Evolutionary conservation across 2,888 invertebrate genomes (phyloP), one percentile per base, ranked within the genome.

Genomic region (Taphrorychus bicolor): DNA sequence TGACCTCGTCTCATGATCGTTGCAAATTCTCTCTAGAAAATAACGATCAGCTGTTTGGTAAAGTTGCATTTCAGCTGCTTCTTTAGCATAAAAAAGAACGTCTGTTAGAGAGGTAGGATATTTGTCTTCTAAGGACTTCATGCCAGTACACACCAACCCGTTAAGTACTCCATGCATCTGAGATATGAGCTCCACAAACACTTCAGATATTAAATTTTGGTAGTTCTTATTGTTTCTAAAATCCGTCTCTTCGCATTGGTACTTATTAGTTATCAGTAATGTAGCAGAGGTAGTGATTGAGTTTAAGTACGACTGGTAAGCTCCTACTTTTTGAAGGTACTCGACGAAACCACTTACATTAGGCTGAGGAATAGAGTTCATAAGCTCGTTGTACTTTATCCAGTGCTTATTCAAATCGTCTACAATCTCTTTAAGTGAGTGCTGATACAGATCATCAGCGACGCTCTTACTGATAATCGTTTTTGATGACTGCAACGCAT

Each of bases 51-150:
- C 82, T 32, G 79, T 60, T 3, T 70, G 67, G 19, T 66, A 48
- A 3, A 78, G 76, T 11, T 74, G 73, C 52, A 80, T 65, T 69
- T 79, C 82, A n/a, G 74, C 64, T 2, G 82, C 81, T 73, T 83
- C 82, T 70, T 76, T 77, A 0, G 80, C 81, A 66, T 76, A 80
- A 21, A 79, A 76, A 5, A 79, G 70, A 3, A 74, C 58, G 4
- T 70, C 52, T 21, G 77, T 71, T 3, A 59, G 21, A 19, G 57
- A 54, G 1, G 22, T 45, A 0, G 21, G 9, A 9, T 54, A 48
- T 49, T 24, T 17, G 9, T 51, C 24, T 2, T 23, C 16, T 41
- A 64, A 65, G 3, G 76, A 72, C 65, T 71, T 67, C 68, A 73
- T 51, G 17, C 70, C 72, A 17, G 66, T 69, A 19, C 72, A 71